A percentile compares a stretch with the other conserved stretches of the same genome.
Conservation (phyloP, 1,140 invertebrate species). For the Leptinotarsa defecta region DNA sequence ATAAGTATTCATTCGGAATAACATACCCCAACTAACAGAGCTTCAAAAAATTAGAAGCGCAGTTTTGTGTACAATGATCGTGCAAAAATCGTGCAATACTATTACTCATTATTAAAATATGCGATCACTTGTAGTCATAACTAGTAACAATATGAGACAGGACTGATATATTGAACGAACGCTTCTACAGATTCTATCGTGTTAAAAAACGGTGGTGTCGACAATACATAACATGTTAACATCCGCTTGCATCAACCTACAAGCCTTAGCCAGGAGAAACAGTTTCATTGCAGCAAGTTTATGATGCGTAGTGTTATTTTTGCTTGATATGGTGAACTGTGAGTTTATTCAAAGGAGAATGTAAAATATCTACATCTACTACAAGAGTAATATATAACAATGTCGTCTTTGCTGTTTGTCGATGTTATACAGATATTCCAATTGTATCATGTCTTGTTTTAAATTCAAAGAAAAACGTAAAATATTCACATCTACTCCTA, state of each 20-base stretch:
- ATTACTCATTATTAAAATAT: slow-evolving; percentile 24
- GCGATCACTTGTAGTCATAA: slow-evolving; percentile 56
- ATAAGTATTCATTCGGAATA: too few species aligned
- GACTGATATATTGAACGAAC: slow-evolving; percentile 16
- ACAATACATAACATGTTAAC: slow-evolving; percentile 25
- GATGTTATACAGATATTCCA: too few species aligned
- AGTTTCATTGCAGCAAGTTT: not conserved
- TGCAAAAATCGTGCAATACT: slow-evolving; percentile 29
- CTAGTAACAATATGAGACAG: slow-evolving; percentile 45
- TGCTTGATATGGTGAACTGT: slow-evolving; percentile 15
- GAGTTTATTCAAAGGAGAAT: not conserved
- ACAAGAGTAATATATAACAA: too few species aligned
- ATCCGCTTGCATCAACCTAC: slow-evolving; percentile 13
- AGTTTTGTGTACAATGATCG: not conserved
- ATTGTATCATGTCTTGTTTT: too few species aligned
- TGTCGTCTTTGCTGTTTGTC: too few species aligned
- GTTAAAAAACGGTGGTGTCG: slow-evolving; percentile 31
- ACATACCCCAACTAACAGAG: too few species aligned
- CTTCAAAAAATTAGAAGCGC: not conserved
- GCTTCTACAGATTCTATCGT: slow-evolving; percentile 25
- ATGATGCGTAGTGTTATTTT: not conserved
- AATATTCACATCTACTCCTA: too few species aligned
- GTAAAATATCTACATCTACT: too few species aligned
- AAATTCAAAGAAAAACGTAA: too few species aligned
- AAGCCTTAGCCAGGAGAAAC: slow-evolving; percentile 17